Evolutionary conservation across 2,797 vertebrate genomes (phyloP), one percentile per base, ranked within the genome.

Genomic region (Hoplostethus atlanticus): DNA sequence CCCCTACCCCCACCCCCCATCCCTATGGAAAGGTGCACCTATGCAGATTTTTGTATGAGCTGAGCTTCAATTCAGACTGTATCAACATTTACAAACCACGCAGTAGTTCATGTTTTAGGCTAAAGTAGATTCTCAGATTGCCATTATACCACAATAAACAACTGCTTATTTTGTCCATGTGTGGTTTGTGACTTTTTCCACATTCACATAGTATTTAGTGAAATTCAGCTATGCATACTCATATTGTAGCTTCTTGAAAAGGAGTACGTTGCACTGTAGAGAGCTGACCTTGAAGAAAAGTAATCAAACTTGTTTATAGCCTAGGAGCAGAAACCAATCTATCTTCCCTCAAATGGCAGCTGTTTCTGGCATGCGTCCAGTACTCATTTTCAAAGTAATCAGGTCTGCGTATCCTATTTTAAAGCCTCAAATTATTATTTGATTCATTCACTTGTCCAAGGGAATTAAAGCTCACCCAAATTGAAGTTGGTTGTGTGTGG

Each of bases 111-210:
- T 25, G 56, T 60, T 69, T 77, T 42, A 68, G 25, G 48, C 30
- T 46, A n/a, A 76, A 65, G 13, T 54, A 54, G 68, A 61, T 57
- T 61, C 15, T 50, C 10, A 68, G 42, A 68, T 55, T 53, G 36
- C 67, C 15, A 69, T 17, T 87, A 70, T 63, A 59, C 40, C 9
- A 73, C 48, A 87, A 81, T 84, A 93, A 91, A 88, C 38, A 48
- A 73, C 46, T 68, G 73, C 85, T 79, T 64, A 80, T 75, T 84
- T 85, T 70, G 21, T 81, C 76, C 3, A 44, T 36, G 53, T 57
- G 66, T 64, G 28, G 6, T 3, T 44, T 30, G 2, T 70, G 64
- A 59, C 28, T 60, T 34, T 65, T 40, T 25, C 4, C 4, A 57
- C 10, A 52, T 52, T n/a, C 28, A 28, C 12, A 25, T 13, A 9